A percentile compares a stretch with the other conserved stretches of the same genome.
phyloP scores from a whole-genome alignment of 1,140 invertebrate species.

The Triops longicaudatus region DNA sequence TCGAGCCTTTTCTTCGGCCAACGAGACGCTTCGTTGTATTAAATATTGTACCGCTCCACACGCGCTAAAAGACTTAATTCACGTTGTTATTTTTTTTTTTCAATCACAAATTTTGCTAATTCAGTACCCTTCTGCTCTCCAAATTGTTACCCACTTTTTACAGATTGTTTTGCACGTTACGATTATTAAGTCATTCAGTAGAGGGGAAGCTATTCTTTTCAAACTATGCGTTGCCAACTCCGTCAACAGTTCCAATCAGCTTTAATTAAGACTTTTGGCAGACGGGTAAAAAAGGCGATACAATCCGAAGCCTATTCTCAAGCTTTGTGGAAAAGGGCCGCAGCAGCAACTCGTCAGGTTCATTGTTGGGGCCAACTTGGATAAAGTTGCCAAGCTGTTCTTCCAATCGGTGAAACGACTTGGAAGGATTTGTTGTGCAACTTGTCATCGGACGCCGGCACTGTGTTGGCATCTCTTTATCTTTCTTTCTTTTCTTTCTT shows the following conservation, averaged over 20 bases:
- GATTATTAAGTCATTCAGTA: too few species aligned
- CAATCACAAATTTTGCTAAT: too few species aligned
- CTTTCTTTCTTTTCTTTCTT: not conserved
- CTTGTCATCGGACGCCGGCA: slow-evolving; percentile 2
- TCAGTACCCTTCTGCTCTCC: too few species aligned
- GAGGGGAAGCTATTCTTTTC: not conserved
- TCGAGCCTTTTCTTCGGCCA: too few species aligned
- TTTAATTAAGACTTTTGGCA: slow-evolving; percentile 15
- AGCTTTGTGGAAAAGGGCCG: not conserved
- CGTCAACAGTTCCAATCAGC: not conserved
- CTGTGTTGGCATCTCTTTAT: not conserved
- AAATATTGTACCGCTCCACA: too few species aligned
- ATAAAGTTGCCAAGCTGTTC: not conserved
- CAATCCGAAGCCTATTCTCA: not conserved
- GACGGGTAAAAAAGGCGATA: not conserved
- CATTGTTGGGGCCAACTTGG: not conserved
- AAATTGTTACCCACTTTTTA: too few species aligned
- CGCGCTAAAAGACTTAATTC: too few species aligned
- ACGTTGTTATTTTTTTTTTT: too few species aligned
- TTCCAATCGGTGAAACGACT: not conserved
- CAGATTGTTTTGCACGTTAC: too few species aligned
- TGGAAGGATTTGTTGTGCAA: slow-evolving; percentile 9
- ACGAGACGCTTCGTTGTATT: too few species aligned
- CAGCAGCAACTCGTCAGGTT: not conserved
- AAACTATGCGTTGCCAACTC: not conserved